Conservation (phyloP, 2,113 vertebrate species). For the Microcebus lehilahytsara region DNA sequence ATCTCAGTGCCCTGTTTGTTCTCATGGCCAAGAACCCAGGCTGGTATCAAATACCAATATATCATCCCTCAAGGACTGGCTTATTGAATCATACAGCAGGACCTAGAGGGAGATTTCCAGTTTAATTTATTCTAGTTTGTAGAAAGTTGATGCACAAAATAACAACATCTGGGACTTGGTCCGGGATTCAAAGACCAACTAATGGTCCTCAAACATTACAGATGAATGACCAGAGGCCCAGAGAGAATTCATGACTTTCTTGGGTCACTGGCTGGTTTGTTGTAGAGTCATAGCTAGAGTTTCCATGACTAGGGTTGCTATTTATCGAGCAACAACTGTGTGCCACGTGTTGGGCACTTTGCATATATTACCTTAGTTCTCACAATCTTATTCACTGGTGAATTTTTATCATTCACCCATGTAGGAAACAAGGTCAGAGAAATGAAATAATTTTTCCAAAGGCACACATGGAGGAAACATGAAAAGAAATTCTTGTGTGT, state of each 20-base stretch:
- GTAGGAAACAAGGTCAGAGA: background rate
- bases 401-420: background rate
- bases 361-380: background rate
- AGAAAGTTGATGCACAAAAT: constrained; percentile 25
- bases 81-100: background rate
- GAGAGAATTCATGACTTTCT: background rate
- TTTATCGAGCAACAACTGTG: background rate
- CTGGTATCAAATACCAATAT: background rate
- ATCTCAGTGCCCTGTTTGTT: constrained; percentile 49
- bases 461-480: background rate
- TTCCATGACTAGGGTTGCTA: background rate
- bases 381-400: background rate
- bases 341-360: background rate
- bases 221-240: background rate
- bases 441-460: background rate
- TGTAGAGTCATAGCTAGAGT: background rate
- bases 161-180: background rate
- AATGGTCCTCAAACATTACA: background rate
- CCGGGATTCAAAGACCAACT: background rate
- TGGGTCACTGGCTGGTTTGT: background rate
- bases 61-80: background rate
- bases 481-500: background rate
- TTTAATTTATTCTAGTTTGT: constrained; percentile 32
- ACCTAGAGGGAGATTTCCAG: constrained; percentile 17
- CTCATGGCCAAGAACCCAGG: background rate